Base-by-base conservation (phyloP, 2,113 vertebrate species). In the Peromyscus polionotus region DNA sequence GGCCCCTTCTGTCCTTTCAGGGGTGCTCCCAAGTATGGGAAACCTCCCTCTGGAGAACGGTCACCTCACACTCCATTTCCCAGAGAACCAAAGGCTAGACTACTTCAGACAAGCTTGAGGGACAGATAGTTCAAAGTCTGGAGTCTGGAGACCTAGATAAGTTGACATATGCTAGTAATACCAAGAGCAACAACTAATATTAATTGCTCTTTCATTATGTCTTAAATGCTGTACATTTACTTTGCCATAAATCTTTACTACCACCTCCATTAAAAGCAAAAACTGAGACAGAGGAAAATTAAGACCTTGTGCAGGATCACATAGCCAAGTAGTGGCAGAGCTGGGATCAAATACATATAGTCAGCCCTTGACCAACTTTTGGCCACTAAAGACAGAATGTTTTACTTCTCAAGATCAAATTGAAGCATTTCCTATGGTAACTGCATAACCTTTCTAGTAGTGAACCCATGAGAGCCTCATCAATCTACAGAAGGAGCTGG, bases 161-260 rank as follows among this genome's bases (percentile, higher is more conserved):
- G 2, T 61, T 89, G 28, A 39, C 26, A 33, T 45, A 36, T 57
- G 59, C 19, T 22, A 45, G n/a, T 13, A 24, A 77, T 11, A 51
- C 17, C 54, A 39, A 31, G 13, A 61, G 42, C 3, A 91, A 7
- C 61, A 59, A 22, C 33, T 90, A 75, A 12, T 65, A 17, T 42
- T 61, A 75, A 72, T 72, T 54, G 33, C 59, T 26, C 39, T 86
- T 45, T 80, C 81, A 36, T 75, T 77, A 36, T 95, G 61, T 94
- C 65, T 75, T 85, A 68, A 81, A 73, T 72, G 42, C 77, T 65
- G 84, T 45, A 31, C 81, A 76, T 93, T 92, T 92, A 45, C 54
- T 77, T 84, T 48, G 11, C 45, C n/a, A 48, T 73, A 76, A 65
- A 75, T 83, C 93, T 97, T 92, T 70, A 48, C 33, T 79, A 36